phyloP scores from a whole-genome alignment of 2,888 invertebrate genomes.

The Cephus spinipes region DNA sequence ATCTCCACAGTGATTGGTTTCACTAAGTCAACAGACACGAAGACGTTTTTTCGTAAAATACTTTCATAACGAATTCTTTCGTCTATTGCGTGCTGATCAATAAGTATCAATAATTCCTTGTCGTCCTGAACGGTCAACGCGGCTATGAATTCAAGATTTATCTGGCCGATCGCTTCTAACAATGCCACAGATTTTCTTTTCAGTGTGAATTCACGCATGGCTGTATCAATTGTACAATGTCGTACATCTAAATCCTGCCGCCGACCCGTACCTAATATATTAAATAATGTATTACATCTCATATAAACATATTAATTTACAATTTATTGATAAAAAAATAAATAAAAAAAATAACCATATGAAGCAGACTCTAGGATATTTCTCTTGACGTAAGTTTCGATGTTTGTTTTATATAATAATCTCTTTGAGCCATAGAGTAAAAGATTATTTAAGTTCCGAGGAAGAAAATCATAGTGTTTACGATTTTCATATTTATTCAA shows the following conservation, averaged over 20 bases:
- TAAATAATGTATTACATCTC: too few relatives aligned
- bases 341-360: constrained; percentile 7
- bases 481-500: neutral
- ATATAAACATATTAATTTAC: too few relatives aligned
- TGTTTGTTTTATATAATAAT: constrained; percentile 22
- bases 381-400: constrained; percentile 2
- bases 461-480: constrained; percentile 38
- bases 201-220: constrained; percentile 42
- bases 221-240: constrained; percentile 34
- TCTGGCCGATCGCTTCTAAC: constrained; percentile 73
- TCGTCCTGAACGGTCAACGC: constrained; percentile 64
- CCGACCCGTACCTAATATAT: constrained; percentile 10
- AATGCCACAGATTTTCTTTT: constrained; percentile 36
- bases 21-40: constrained; percentile 43
- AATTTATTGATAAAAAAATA: too few relatives aligned
- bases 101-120: constrained; percentile 72
- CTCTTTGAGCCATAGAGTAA: constrained; percentile 32
- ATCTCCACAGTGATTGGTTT: constrained; percentile 47
- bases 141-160: constrained; percentile 81
- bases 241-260: constrained; percentile 35
- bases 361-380: neutral
- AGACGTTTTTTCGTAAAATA: constrained; percentile 71
- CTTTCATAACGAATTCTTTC: constrained; percentile 84
- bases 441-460: constrained; percentile 38
- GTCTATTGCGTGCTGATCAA: constrained; percentile 92